Evolutionary conservation across 2,797 vertebrate genomes (phyloP).

Genomic region (Sarcophilus harrisii): DNA sequence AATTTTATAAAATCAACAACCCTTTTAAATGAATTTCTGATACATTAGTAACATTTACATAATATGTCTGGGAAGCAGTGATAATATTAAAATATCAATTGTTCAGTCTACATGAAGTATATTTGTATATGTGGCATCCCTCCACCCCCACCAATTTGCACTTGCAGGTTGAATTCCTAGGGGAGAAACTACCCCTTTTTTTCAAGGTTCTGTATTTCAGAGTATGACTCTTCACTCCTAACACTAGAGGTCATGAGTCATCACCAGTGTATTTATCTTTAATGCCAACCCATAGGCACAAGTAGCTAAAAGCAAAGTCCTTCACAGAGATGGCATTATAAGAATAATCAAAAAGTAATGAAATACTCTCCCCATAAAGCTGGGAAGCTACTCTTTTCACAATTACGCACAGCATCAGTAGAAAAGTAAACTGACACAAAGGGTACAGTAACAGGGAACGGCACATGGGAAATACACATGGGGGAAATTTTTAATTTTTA

Average conservation of each 20-base stretch:
- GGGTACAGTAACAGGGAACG: background rate
- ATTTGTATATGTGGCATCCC: too few species aligned
- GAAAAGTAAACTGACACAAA: background rate
- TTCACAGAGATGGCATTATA: background rate
- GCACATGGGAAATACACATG: too few species aligned
- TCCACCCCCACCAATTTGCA: background rate
- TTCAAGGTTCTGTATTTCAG: background rate
- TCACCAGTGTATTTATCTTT: background rate
- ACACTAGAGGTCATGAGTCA: background rate
- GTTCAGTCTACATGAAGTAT: background rate
- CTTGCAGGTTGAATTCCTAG: background rate
- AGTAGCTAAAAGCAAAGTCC: background rate
- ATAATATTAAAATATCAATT: background rate
- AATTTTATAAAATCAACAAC: too few species aligned
- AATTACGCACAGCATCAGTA: background rate
- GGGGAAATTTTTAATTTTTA: too few species aligned
- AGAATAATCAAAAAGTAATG: background rate
- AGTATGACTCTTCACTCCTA: background rate
- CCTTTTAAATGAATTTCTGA: too few species aligned
- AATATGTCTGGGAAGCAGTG: background rate
- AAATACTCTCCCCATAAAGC: background rate
- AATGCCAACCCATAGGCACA: background rate
- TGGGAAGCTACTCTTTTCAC: background rate
- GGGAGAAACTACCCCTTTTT: background rate
- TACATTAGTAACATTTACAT: background rate